Base-by-base conservation (phyloP, 2,797 vertebrate species). In the Parotocinclus haroldoi region DNA sequence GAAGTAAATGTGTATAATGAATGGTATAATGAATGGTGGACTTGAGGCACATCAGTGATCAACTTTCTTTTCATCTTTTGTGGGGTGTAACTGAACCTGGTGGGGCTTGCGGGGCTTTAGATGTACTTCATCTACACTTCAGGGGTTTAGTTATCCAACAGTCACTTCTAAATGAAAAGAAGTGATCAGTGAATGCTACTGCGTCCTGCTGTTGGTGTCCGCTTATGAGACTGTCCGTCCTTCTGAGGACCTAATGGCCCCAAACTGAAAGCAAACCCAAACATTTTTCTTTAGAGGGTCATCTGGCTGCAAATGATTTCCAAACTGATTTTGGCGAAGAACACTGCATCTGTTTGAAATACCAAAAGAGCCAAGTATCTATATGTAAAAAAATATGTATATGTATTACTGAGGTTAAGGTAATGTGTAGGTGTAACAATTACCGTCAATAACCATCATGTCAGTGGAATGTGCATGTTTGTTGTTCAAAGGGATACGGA, bases 41-140 rank as follows among this genome's bases (percentile, higher is more conserved):
- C 27, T 67, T 16, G 27, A 45, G 50, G 57, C 36, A 45, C 42
- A 14, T 50, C 67, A 61, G 52, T 16, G 61, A 66, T 69, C 40
- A 38, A 3, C 6, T 63, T 61, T 70, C 53, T 19, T 68, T 57
- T 78, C 59, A 69, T 61, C 62, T 73, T 68, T 58, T 27, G 54
- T 60, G 52, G 36, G 71, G 45, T 71, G 68, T 65, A 72, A 68
- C 57, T 9, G 49, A 67, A 73, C 49, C 71, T 56, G 16, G 42
- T 7, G 14, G 58, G 6, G 59, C 77, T 58, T 14, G 1, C 13
- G 57, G 76, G 77, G 78, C 77, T 80, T 81, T 67, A 72, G 76
- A 69, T 74, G 72, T 66, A 50, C 44, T 75, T 78, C 78, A 78
- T 70, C 77, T 46, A 37, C 8, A 59, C 73, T 81, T 69, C 67